Evolutionary conservation across 1,140 invertebrate genomes (phyloP).

Genomic region (Pseudomyrmex gracilis): DNA sequence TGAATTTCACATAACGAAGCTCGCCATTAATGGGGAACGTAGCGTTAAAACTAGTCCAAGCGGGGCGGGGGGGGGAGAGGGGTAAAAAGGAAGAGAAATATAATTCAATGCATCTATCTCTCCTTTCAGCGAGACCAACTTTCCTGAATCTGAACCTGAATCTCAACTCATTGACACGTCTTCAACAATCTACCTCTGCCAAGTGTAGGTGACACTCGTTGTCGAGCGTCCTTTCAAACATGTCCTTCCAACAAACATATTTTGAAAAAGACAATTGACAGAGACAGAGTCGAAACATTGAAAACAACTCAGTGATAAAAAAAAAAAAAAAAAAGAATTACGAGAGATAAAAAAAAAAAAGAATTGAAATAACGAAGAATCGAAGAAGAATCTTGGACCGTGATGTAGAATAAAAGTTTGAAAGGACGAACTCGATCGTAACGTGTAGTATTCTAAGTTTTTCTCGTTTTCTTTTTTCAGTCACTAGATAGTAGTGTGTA

Average conservation of each 20-base stretch:
- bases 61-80: conserved; percentile 8
- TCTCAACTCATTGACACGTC: conserved; percentile 93
- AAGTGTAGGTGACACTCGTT: conserved; percentile 85
- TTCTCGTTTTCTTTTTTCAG: conserved; percentile 18
- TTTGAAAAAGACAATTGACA: background rate
- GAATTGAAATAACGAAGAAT: background rate
- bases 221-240: conserved; percentile 76
- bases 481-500: conserved; percentile 17
- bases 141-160: conserved; percentile 98
- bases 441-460: conserved; percentile 57
- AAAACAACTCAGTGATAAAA: too few species aligned
- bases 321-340: too few species aligned
- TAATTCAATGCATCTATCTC: conserved; percentile 80
- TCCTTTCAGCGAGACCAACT: conserved; percentile 97
- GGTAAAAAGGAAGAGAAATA: conserved; percentile 62
- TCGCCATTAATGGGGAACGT: conserved; percentile 67
- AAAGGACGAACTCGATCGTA: conserved; percentile 65
- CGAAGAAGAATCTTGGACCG: background rate
- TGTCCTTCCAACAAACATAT: background rate
- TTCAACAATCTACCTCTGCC: conserved; percentile 91
- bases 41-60: conserved; percentile 59
- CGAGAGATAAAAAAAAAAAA: background rate
- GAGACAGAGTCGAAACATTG: background rate
- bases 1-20: conserved; percentile 63
- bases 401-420: conserved; percentile 52